Percentiles rank a stretch among this genome's conserved stretches.
Evolutionary conservation across 2,888 invertebrate genomes (phyloP).

Genomic region (Dorcus hopei): DNA sequence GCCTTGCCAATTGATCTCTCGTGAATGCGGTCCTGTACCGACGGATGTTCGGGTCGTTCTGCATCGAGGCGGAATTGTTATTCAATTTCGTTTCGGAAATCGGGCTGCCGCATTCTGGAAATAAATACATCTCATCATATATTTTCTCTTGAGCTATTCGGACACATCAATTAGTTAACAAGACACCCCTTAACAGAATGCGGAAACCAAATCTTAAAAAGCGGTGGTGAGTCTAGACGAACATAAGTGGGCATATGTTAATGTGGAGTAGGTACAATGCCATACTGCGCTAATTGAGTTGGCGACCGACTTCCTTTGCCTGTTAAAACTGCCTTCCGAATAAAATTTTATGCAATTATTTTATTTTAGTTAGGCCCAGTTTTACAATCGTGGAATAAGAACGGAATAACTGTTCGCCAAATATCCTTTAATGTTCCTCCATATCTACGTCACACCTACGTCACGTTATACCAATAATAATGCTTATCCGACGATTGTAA

Average conservation of each 20-base stretch:
- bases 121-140: conserved; percentile 8
- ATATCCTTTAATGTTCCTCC: too few relatives aligned
- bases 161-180: conserved; percentile 19
- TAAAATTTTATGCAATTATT: too few relatives aligned
- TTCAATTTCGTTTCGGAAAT: conserved; percentile 32
- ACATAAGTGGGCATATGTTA: conserved; percentile 14
- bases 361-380: too few relatives aligned
- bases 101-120: conserved; percentile 52
- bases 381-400: too few relatives aligned
- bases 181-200: conserved; percentile 8
- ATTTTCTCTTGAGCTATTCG: conserved; percentile 39
- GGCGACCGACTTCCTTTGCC: conserved; percentile 33
- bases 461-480: too few relatives aligned
- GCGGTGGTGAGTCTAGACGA: conserved; percentile 23
- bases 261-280: neutral
- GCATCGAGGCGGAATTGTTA: conserved; percentile 17
- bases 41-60: conserved; percentile 66
- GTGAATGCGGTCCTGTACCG: conserved; percentile 97
- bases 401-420: too few relatives aligned
- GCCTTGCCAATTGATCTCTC: conserved; percentile 82
- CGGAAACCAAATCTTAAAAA: conserved; percentile 23
- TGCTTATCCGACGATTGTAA: too few relatives aligned
- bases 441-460: too few relatives aligned
- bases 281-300: conserved; percentile 10
- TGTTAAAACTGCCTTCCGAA: too few relatives aligned